These are phyloP conservation scores for Aurelia coerulea DNA, from an alignment of 30 jellyfish, hydroid and myxozoan genomes.

Conservation along the genomic window DNA sequence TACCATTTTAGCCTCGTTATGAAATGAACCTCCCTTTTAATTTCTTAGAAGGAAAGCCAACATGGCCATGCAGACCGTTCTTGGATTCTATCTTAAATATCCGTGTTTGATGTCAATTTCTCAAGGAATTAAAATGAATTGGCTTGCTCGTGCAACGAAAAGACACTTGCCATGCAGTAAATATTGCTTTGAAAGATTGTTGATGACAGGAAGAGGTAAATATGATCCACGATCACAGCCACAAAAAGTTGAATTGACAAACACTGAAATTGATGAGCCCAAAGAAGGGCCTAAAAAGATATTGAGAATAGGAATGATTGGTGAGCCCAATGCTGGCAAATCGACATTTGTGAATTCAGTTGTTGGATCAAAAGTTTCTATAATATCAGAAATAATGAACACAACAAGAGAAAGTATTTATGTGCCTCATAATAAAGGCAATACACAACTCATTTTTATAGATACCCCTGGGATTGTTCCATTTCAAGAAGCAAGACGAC, in stretches of 20 bases:
- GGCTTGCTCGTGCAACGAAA: no score
- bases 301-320: conserved; percentile 79
- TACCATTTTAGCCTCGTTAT: neutral
- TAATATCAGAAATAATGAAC: conserved; percentile 77
- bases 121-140: no score
- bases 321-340: conserved; percentile 97
- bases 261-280: no score
- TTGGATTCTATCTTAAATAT: no score
- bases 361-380: conserved; percentile 82
- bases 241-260: no score
- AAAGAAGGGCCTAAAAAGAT: conserved; percentile 57
- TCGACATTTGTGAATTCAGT: conserved; percentile 82
- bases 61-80: no score
- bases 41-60: no score
- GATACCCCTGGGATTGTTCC: conserved; percentile 97
- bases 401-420: conserved; percentile 84
- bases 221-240: no score
- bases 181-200: no score
- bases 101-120: no score
- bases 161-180: no score
- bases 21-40: neutral
- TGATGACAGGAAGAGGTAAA: no score
- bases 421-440: conserved; percentile 66
- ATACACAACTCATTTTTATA: conserved; percentile 79
- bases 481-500: conserved; percentile 80